Evolutionary conservation across 2,797 vertebrate genomes (phyloP).

Genomic region (Thalassophryne amazonica): DNA sequence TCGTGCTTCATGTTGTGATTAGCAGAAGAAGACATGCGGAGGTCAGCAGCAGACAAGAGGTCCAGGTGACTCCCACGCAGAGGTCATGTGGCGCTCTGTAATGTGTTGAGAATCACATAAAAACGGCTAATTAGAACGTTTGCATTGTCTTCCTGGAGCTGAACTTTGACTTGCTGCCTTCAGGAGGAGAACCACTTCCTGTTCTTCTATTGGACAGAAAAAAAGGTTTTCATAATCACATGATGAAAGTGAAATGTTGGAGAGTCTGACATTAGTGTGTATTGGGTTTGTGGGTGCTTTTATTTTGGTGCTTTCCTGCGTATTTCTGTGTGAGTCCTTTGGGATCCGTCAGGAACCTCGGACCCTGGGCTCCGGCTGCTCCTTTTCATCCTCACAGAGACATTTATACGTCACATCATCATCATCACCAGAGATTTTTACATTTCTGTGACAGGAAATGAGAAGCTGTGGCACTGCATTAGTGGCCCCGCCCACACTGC

Average conservation of each 20-base stretch:
- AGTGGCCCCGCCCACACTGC: too few relatives aligned
- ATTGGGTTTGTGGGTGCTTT: too few relatives aligned
- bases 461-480: too few relatives aligned
- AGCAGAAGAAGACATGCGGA: background rate
- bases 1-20: background rate
- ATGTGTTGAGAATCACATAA: slow-evolving; percentile 1
- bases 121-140: slow-evolving; percentile 7
- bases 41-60: background rate
- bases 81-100: slow-evolving; percentile 4
- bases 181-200: background rate
- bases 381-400: too few relatives aligned
- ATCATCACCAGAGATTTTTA: too few relatives aligned
- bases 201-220: background rate
- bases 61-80: slow-evolving; percentile 21
- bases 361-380: too few relatives aligned
- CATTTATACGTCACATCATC: too few relatives aligned
- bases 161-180: slow-evolving; percentile 10
- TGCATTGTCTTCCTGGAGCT: background rate
- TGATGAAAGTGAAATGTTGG: too few relatives aligned
- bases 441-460: too few relatives aligned
- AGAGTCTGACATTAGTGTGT: background rate
- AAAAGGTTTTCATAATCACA: background rate
- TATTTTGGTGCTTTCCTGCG: background rate
- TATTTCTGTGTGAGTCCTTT: background rate
- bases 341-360: too few relatives aligned